Base-by-base conservation (phyloP, 2,888 invertebrate genomes). In the Agrochola circellaris region DNA sequence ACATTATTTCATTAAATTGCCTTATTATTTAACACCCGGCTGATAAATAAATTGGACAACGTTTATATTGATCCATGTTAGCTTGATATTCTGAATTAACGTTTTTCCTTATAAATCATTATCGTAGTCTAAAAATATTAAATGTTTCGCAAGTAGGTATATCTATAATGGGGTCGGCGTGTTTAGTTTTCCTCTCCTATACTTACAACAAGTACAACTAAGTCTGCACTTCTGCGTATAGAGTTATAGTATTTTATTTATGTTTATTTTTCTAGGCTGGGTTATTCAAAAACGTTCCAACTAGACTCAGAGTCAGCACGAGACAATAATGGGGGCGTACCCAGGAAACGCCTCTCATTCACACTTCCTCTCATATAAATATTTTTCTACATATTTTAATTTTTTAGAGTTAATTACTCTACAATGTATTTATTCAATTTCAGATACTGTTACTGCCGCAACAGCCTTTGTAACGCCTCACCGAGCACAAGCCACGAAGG, bases 371-470 rank as follows among this genome's bases (percentile, higher is more conserved):
- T n/a, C n/a, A 13, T 26, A 64, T 8, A n/a, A 13, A 56, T 48
- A 45, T 70, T 48, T 34, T 5, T 70, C 42, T 30, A 26, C 9
- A 4, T 58, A 7, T n/a, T 20, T 38, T 56, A 30, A 0, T 65
- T 11, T n/a, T n/a, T n/a, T n/a, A n/a, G n/a, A n/a, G n/a, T n/a
- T n/a, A n/a, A n/a, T n/a, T n/a, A n/a, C n/a, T n/a, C n/a, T 6
- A 74, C 20, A n/a, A 51, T 20, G 15, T 56, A 7, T 48, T 64
- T 38, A 26, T 73, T 51, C 0, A 60, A 70, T 95, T 95, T 26
- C 95, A 96, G 96, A 87, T 97, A 98, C 93, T 99, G 98, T 92
- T 98, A 98, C 93, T 99, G 98, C 91, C 97, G 97, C 60, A 97
- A 97, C 65, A 97, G 98, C 90, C 95, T 98, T 64, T 99, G 98